These are phyloP conservation scores for Aplysia californica DNA, from an alignment of 1,140 invertebrate genomes.

Conservation along the genomic window DNA sequence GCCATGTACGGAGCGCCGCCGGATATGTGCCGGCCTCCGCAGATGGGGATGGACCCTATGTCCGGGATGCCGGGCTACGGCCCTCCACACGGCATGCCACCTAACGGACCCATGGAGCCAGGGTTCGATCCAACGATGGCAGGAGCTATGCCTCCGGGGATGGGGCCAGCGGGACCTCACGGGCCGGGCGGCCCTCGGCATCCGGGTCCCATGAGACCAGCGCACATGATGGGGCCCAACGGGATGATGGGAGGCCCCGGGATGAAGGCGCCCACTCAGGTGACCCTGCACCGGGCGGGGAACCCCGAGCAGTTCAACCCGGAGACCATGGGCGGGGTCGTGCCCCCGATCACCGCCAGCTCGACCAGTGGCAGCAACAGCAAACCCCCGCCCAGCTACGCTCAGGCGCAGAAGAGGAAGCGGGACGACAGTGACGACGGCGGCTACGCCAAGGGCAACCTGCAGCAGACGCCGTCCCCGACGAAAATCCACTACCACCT, in stretches of 20 bases:
- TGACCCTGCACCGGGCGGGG: slow-evolving; percentile 57
- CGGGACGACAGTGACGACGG: slow-evolving; percentile 59
- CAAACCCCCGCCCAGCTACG: slow-evolving; percentile 66
- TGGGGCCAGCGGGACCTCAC: slow-evolving; percentile 73
- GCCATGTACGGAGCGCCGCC: slow-evolving; percentile 32
- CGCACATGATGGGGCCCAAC: slow-evolving; percentile 36
- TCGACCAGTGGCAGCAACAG: slow-evolving; percentile 35
- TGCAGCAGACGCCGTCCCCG: slow-evolving; percentile 95
- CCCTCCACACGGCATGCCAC: slow-evolving; percentile 31
- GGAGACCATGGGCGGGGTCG: slow-evolving; percentile 38
- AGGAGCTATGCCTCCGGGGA: slow-evolving; percentile 42
- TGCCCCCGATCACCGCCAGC: slow-evolving; percentile 35
- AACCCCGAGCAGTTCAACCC: slow-evolving; percentile 65
- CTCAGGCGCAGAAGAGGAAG: slow-evolving; percentile 64
- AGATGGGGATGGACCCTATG: slow-evolving; percentile 43
- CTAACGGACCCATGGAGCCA: slow-evolving; percentile 41
- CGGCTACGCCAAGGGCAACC: slow-evolving; percentile 71
- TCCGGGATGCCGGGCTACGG: slow-evolving; percentile 29
- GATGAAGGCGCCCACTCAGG: slow-evolving; percentile 29
- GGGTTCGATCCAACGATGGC: slow-evolving; percentile 47
- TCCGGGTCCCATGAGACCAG: slow-evolving; percentile 32
- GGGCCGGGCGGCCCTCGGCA: slow-evolving; percentile 73
- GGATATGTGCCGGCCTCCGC: slow-evolving; percentile 37
- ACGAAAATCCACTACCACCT: slow-evolving; percentile 93
- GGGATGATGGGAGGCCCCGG: slow-evolving; percentile 41